These are phyloP conservation scores for Nebria salina DNA, from an alignment of 2,888 invertebrate genomes.

Conservation along the genomic window DNA sequence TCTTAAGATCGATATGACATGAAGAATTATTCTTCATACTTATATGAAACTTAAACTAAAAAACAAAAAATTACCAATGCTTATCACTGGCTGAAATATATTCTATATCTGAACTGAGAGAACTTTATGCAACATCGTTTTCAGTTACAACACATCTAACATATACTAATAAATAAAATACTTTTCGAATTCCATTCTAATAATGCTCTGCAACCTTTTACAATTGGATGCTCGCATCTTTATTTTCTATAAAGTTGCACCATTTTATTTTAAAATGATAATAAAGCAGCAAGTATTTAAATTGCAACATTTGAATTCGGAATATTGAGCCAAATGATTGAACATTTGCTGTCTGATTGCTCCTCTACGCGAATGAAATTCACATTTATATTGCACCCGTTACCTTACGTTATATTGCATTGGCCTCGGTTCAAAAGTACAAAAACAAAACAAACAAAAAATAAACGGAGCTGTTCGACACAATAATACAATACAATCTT, in stretches of 20 bases:
- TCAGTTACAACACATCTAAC: background rate
- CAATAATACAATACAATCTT: background rate
- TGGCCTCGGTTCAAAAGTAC: background rate
- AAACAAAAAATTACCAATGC: no score
- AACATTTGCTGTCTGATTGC: constrained; percentile 13
- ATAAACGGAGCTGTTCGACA: background rate
- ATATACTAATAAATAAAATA: background rate
- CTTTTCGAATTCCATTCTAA: no score
- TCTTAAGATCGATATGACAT: constrained; percentile 9
- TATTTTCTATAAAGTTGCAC: background rate
- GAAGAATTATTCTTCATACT: background rate
- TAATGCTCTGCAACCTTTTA: no score
- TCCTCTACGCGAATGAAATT: constrained; percentile 4
- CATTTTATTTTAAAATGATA: background rate
- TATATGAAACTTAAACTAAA: background rate
- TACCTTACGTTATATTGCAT: constrained; percentile 15
- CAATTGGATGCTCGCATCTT: background rate
- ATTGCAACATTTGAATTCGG: background rate
- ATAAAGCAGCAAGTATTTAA: background rate
- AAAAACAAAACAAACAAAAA: background rate
- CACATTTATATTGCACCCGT: constrained; percentile 14
- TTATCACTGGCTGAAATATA: background rate
- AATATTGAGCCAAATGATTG: background rate
- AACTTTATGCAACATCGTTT: background rate
- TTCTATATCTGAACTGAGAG: background rate